These are phyloP conservation scores for Fragum fragum DNA, from an alignment of 2,888 invertebrate species.

Conservation along the genomic window DNA sequence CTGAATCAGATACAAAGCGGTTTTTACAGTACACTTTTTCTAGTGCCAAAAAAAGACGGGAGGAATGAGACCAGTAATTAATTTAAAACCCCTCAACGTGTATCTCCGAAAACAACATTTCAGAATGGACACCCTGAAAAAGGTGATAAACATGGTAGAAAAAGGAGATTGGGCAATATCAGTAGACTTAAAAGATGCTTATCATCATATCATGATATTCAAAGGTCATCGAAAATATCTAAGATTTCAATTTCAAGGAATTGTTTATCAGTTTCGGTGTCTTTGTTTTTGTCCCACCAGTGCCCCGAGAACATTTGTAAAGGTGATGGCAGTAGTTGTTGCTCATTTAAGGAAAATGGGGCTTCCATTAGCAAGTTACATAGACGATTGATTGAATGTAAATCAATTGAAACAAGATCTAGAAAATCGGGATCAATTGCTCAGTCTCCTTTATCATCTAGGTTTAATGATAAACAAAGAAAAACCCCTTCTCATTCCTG, in stretches of 20 bases:
- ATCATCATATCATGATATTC: constrained; percentile 50
- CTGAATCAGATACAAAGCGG: constrained; percentile 12
- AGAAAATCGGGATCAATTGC: constrained; percentile 24
- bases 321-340: constrained; percentile 53
- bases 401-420: constrained; percentile 32
- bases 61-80: constrained; percentile 50
- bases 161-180: constrained; percentile 54
- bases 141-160: constrained; percentile 53
- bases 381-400: constrained; percentile 49
- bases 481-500: constrained; percentile 45
- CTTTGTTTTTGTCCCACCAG: constrained; percentile 53
- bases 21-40: constrained; percentile 57
- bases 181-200: constrained; percentile 54
- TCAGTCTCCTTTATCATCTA: constrained; percentile 36
- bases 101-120: constrained; percentile 62
- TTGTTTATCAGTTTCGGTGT: constrained; percentile 40
- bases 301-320: constrained; percentile 51
- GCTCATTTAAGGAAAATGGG: constrained; percentile 32
- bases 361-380: constrained; percentile 38
- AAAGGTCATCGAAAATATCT: constrained; percentile 47
- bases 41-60: constrained; percentile 50
- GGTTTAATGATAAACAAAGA: constrained; percentile 54
- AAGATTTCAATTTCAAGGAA: constrained; percentile 42
- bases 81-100: constrained; percentile 58
- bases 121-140: constrained; percentile 57